A percentile compares a stretch with the other conserved stretches of the same genome.
phyloP scores from a whole-genome alignment of 2,113 vertebrate genomes.

The Chlorocebus sabaeus region DNA sequence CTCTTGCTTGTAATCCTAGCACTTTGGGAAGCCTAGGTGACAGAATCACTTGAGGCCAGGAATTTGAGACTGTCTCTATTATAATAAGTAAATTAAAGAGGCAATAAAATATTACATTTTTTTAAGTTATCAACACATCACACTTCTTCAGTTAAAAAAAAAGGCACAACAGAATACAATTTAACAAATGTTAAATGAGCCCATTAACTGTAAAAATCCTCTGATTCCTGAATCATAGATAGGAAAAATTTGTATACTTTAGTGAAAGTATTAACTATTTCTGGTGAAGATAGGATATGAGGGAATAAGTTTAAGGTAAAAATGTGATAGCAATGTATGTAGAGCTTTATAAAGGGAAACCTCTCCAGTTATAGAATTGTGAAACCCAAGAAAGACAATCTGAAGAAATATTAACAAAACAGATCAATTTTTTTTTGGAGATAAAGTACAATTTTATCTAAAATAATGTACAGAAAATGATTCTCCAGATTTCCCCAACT shows the following conservation, averaged over 20 bases:
- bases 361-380: not conserved
- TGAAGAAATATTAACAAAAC: not conserved
- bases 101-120: too few species aligned
- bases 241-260: not conserved
- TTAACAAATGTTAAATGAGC: not conserved
- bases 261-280: not conserved
- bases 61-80: too few species aligned
- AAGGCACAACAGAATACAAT: not conserved
- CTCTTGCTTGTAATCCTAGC: too few species aligned
- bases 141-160: not conserved
- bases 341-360: not conserved
- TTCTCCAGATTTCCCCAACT: not conserved
- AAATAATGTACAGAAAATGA: not conserved
- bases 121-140: not conserved
- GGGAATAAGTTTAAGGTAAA: conserved; percentile 2
- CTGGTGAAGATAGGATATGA: not conserved
- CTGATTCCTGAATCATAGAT: not conserved
- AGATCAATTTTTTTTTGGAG: not conserved
- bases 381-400: not conserved
- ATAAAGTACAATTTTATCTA: not conserved
- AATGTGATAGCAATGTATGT: not conserved
- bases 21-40: too few species aligned
- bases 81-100: too few species aligned
- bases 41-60: too few species aligned
- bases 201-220: conserved; percentile 7